phyloP scores from a whole-genome alignment of 2,113 vertebrate species.

The Zapus hudsonius region DNA sequence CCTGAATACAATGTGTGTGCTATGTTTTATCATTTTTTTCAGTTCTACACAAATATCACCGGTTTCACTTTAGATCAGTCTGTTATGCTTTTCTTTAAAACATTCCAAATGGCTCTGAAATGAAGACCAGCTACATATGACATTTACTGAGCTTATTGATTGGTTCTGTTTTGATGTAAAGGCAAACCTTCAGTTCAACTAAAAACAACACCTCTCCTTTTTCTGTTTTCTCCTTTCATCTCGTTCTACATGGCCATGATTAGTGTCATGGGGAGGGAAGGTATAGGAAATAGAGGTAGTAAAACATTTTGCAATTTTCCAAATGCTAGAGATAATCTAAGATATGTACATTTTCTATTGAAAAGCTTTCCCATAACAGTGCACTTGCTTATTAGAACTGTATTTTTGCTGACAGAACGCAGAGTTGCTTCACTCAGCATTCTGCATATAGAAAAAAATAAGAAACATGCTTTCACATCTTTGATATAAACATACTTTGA shows the following conservation, averaged over 20 bases:
- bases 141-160: conserved; percentile 24
- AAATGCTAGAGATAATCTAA: conserved; percentile 65
- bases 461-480: background rate
- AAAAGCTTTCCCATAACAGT: conserved; percentile 62
- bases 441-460: background rate
- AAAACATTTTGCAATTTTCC: conserved; percentile 76
- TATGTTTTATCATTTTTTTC: background rate
- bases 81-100: conserved; percentile 17
- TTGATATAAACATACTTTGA: conserved; percentile 51
- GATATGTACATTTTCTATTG: conserved; percentile 62
- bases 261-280: background rate
- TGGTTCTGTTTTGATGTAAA: conserved; percentile 40
- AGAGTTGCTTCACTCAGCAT: conserved; percentile 64
- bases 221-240: background rate
- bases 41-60: conserved; percentile 7
- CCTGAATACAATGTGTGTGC: background rate
- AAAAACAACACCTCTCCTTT: background rate
- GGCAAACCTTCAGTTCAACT: background rate
- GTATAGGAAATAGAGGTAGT: conserved; percentile 38
- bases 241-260: background rate
- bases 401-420: conserved; percentile 75
- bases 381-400: conserved; percentile 66
- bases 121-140: background rate
- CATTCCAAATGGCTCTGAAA: conserved; percentile 34
- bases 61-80: background rate